phyloP scores from a whole-genome alignment of 92 coral and sea anemone genomes.

The Hydrozoanthus gracilis region DNA sequence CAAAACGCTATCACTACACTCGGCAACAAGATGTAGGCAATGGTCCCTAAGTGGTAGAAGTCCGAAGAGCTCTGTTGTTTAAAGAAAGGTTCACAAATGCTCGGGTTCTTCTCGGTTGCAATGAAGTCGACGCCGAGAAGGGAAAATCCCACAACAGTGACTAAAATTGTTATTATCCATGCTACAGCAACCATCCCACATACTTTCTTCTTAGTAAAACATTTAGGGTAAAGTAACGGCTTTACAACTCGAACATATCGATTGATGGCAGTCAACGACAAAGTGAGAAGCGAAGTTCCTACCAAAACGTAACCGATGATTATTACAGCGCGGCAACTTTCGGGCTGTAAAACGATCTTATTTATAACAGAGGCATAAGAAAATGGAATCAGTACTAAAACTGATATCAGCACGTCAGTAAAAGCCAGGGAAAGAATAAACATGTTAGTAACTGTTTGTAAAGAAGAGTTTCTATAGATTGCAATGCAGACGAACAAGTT shows the following conservation, averaged over 20 bases:
- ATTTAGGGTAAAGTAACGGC: neutral
- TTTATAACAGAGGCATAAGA: neutral
- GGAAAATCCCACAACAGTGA: neutral
- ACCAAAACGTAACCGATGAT: neutral
- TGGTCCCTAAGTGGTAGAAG: neutral
- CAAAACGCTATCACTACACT: neutral
- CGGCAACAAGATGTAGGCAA: neutral
- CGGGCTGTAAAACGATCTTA: neutral
- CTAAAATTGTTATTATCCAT: neutral
- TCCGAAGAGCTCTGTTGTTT: neutral
- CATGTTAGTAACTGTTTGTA: neutral
- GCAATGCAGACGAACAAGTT: conserved; percentile 1
- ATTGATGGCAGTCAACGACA: neutral
- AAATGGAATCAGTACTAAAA: conserved; percentile 1
- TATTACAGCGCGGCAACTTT: neutral
- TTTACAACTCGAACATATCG: neutral
- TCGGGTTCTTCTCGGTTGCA: neutral
- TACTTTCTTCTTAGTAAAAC: neutral
- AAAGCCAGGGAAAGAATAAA: neutral
- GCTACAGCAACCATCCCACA: neutral
- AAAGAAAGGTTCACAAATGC: neutral
- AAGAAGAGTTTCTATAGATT: neutral
- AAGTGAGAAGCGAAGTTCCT: neutral
- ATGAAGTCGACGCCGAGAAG: neutral
- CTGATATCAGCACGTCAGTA: neutral